Evolutionary conservation across 92 coral and sea anemone genomes (phyloP).

Genomic region (Montipora capitata): DNA sequence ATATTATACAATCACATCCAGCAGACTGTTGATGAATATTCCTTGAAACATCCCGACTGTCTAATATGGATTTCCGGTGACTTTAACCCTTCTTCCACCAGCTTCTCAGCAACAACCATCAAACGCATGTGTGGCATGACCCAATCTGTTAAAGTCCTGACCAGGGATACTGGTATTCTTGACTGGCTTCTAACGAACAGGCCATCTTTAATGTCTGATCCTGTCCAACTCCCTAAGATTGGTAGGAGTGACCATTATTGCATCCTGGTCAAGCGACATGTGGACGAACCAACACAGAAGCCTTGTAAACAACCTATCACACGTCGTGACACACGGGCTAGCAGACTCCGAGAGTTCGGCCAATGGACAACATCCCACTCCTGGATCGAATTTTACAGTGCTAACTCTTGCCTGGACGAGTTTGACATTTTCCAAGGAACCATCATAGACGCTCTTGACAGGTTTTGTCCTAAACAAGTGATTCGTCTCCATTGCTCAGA

Average conservation of each 20-base stretch:
- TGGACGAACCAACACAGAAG: background rate
- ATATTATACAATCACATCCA: too few relatives aligned
- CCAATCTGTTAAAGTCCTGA: background rate
- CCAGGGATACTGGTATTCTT: background rate
- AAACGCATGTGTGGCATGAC: background rate
- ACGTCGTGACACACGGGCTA: background rate
- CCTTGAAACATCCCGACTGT: background rate
- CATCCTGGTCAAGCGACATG: background rate
- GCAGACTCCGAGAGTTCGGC: background rate
- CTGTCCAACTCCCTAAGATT: background rate
- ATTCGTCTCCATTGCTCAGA: too few relatives aligned
- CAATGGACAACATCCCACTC: background rate
- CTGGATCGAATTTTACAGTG: background rate
- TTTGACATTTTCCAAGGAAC: background rate
- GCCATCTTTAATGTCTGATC: background rate
- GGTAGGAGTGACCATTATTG: constrained; percentile 29
- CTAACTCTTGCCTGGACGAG: background rate
- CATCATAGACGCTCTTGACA: too few relatives aligned
- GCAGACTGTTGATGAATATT: background rate
- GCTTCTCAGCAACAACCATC: background rate
- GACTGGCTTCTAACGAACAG: background rate
- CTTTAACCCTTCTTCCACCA: background rate
- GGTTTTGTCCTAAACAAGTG: too few relatives aligned
- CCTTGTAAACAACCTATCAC: background rate
- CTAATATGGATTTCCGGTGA: background rate